phyloP scores from a whole-genome alignment of 2,888 invertebrate species.

The Drosophila monieri region DNA sequence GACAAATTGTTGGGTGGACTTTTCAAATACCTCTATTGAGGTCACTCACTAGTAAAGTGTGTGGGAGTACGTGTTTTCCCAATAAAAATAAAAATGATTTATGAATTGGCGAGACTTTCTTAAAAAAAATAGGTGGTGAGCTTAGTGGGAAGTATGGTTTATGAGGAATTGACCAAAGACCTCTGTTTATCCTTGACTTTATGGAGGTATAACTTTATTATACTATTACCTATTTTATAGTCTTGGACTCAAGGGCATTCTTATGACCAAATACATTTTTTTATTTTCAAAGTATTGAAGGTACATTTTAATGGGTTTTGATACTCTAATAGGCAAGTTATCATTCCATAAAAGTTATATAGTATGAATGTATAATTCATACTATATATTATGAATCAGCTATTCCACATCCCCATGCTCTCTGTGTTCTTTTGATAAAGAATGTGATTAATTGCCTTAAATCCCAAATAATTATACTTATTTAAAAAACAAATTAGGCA shows the following conservation, averaged over 20 bases:
- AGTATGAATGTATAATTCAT: too few relatives aligned
- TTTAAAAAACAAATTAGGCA: not conserved
- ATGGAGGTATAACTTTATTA: conserved; percentile 5
- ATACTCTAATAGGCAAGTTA: not conserved
- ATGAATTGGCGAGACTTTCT: conserved; percentile 24
- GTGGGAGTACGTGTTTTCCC: conserved; percentile 15
- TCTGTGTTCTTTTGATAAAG: not conserved
- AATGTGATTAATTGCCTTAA: not conserved
- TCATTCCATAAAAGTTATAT: too few relatives aligned
- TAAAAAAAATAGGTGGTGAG: conserved; percentile 5
- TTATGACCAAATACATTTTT: not conserved
- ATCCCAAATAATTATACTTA: not conserved
- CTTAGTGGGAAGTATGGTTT: conserved; percentile 14
- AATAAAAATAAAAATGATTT: conserved; percentile 32
- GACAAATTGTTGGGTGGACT: conserved; percentile 6
- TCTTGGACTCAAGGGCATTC: conserved; percentile 15
- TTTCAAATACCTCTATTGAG: conserved; percentile 30
- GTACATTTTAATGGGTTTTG: not conserved
- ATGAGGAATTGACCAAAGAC: conserved; percentile 16
- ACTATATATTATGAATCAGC: too few relatives aligned
- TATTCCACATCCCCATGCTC: too few relatives aligned
- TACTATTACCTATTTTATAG: conserved; percentile 5
- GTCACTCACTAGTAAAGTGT: conserved; percentile 26
- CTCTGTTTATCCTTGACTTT: conserved; percentile 24
- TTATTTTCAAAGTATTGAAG: not conserved